Conservation (phyloP, 2,797 vertebrate genomes). For the Pagetopsis macropterus region DNA sequence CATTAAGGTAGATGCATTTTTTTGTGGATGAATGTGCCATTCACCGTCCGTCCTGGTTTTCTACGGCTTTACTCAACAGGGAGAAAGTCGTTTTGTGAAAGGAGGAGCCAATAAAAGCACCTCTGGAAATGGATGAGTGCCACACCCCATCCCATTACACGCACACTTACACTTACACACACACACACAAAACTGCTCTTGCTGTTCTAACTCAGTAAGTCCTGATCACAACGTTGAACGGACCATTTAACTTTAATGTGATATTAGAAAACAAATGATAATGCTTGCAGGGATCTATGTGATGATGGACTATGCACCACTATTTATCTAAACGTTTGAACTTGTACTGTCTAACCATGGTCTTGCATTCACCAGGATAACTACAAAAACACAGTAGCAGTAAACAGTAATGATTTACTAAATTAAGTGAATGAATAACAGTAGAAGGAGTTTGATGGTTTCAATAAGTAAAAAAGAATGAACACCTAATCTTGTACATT, state of each 20-base stretch:
- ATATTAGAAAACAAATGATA: constrained; percentile 1
- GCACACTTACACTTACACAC: constrained; percentile 3
- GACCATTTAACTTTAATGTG: constrained; percentile 10
- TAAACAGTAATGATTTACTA: no score
- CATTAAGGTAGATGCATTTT: constrained; percentile 25
- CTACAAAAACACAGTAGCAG: neutral
- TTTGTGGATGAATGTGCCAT: constrained; percentile 43
- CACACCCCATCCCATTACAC: neutral
- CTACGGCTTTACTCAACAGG: constrained; percentile 44
- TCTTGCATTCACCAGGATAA: neutral
- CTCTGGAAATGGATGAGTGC: constrained; percentile 28
- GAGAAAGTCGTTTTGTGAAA: constrained; percentile 52
- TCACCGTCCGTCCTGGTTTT: constrained; percentile 35
- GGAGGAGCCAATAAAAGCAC: constrained; percentile 39
- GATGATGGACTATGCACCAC: constrained; percentile 11
- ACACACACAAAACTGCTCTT: neutral
- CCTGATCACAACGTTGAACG: constrained; percentile 3
- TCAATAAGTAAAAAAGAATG: no score
- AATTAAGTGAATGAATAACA: no score
- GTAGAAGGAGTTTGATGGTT: no score
- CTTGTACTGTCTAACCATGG: neutral
- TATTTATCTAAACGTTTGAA: neutral
- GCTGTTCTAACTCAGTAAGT: neutral
- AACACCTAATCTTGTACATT: no score
- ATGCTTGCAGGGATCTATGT: neutral